Base-by-base conservation (phyloP, 2,797 vertebrate genomes). In the Sandelia bainsii region DNA sequence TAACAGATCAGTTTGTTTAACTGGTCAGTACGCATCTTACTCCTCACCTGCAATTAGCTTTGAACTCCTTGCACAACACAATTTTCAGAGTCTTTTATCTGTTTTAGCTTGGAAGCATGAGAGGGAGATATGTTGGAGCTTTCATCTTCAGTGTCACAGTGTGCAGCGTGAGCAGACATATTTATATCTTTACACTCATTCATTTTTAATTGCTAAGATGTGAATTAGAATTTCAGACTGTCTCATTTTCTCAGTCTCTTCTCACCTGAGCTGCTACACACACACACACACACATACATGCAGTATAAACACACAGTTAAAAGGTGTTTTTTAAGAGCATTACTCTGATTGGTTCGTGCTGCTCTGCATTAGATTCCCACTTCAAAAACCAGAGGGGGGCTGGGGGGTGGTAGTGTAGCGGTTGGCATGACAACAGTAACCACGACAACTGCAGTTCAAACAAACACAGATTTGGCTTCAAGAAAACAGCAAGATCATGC, bases 391-490 rank as follows among this genome's bases (percentile, higher is more conserved):
- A 74, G 49, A 42, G 68, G 27, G 14, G 10, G 58, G 50, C 51
- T 27, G 14, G 44, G 22, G 11, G 62, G 60, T 5, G 58, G 65
- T n/a, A n/a, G 56, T 57, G 57, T 73, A 69, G 79, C 62, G 63
- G 90, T 92, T 93, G 91, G 87, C 89, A 90, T 92, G 91, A 88
- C 91, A 92, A 92, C 92, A 84, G 92, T 93, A 87, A 90, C 92
- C 89, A 85, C 54, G 92, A 87, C 89, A 85, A 92, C 91, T 79
- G 77, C 77, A 83, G 84, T 92, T 93, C 85, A 93, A 93, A 93
- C 90, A 93, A 92, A 92, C 73, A 83, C 42, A 80, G 70, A 90
- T 87, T 86, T 84, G 68, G 57, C 77, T 69, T 34, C 44, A 50
- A 83, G 77, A 80, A 63, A 66, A 62, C 69, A 66, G 27, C 59